Conservation (phyloP, 1,140 invertebrate genomes). For the Trachymyrmex cornetzi region DNA sequence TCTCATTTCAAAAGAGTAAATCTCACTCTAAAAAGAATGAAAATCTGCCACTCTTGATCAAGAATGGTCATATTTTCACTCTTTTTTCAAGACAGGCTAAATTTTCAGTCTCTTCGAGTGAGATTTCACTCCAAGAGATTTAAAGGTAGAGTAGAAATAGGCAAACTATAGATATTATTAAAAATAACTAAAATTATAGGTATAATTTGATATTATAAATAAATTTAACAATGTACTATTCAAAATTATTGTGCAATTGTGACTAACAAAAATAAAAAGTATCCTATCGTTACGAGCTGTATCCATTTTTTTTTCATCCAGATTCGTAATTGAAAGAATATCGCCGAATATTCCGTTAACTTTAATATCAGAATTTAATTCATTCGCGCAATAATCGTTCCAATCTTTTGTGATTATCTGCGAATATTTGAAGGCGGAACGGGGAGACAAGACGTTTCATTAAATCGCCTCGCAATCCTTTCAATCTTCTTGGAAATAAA, state of each 20-base stretch:
- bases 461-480: slow-evolving; percentile 44
- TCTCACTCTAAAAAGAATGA: no score
- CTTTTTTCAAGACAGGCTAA: no score
- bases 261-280: slow-evolving; percentile 15
- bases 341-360: background rate
- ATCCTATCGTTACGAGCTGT: no score
- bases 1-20: no score
- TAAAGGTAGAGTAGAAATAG: no score
- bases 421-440: background rate
- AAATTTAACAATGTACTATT: background rate
- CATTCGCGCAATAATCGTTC: background rate
- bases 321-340: slow-evolving; percentile 1
- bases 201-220: no score
- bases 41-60: no score
- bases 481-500: slow-evolving; percentile 61
- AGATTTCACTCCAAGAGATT: no score
- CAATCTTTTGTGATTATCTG: slow-evolving; percentile 8
- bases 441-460: slow-evolving; percentile 33
- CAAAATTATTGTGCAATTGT: background rate
- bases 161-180: no score
- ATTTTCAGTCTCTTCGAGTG: no score
- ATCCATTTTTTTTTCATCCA: background rate
- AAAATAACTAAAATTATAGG: no score
- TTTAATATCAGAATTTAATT: background rate
- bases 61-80: no score